Evolutionary conservation across 2,888 invertebrate genomes (phyloP), one percentile per base, ranked within the genome.

Genomic region (Pheosia tremula): DNA sequence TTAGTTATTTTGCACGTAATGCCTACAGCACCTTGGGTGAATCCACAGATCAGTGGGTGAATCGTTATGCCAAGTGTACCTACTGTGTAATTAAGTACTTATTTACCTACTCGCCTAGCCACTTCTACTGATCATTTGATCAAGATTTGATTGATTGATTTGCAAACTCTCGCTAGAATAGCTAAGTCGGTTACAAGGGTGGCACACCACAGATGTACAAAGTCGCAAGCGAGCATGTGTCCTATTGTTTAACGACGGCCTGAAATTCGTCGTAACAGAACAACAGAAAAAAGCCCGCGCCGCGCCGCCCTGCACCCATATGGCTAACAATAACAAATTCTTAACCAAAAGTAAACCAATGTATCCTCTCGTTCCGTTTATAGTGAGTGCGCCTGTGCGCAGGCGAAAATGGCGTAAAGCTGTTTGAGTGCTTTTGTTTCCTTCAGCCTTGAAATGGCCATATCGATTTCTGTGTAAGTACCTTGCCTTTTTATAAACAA

Each of bases 281-380:
- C 86, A 87, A 87, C 83, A 82, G 80, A 88, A 89, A 88, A 89
- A 87, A 83, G 67, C 78, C 79, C 73, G 75, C 81, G 72, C 79
- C 75, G 75, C 76, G 75, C 85, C 86, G 85, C 82, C 81, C 87
- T 85, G 89, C 84, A 83, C 81, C 87, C 91, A 91, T 90, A 91
- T 91, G 91, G 90, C 88, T 90, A 85, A 89, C 84, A 90, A 91
- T 86, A 91, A 91, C 91, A 91, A 90, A 90, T 89, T 89, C 89
- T 90, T 90, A 89, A 90, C 90, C 90, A 84, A 90, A 91, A 89
- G 90, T 90, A 90, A 91, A 91, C 90, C 76, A 78, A 89, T 86
- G 87, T 86, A 89, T 87, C 85, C 84, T 83, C 79, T 80, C 79
- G 84, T 83, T 81, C 85, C 84, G 82, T 79, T 85, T 88, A 75